phyloP scores from a whole-genome alignment of 2,797 vertebrate species.

The Poecile montanus region DNA sequence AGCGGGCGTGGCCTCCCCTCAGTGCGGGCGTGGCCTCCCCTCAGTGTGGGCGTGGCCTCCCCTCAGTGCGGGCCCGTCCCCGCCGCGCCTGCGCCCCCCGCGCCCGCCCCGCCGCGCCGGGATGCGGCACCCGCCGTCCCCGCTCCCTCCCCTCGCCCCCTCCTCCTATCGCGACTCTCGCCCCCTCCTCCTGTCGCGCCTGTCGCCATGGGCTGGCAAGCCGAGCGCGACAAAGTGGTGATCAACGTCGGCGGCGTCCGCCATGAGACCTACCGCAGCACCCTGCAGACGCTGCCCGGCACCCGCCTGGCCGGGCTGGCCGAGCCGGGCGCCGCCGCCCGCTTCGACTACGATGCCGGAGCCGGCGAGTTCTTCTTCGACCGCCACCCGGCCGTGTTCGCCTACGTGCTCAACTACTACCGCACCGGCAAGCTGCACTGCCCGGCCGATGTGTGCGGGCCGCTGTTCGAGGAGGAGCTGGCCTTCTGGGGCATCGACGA shows the following conservation, averaged over 20 bases:
- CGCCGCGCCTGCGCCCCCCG: background rate
- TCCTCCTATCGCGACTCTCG: background rate
- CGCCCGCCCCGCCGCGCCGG: background rate
- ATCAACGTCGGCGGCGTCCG: constrained; percentile 6
- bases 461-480: background rate
- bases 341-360: background rate
- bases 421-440: background rate
- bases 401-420: background rate
- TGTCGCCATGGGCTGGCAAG: background rate
- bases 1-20: no score
- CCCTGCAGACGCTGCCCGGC: background rate
- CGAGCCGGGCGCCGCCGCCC: background rate
- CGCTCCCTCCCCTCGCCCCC: background rate
- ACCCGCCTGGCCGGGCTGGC: constrained; percentile 5
- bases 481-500: constrained; percentile 15
- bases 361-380: background rate
- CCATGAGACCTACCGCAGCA: constrained; percentile 17
- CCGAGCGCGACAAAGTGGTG: background rate
- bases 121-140: background rate
- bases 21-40: no score
- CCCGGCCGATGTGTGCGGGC: background rate
- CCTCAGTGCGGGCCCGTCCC: background rate
- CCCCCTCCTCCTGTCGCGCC: background rate
- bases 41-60: background rate
- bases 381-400: background rate